These are phyloP conservation scores for Bombus polaris DNA, from an alignment of 1,140 invertebrate species.

Conservation along the genomic window DNA sequence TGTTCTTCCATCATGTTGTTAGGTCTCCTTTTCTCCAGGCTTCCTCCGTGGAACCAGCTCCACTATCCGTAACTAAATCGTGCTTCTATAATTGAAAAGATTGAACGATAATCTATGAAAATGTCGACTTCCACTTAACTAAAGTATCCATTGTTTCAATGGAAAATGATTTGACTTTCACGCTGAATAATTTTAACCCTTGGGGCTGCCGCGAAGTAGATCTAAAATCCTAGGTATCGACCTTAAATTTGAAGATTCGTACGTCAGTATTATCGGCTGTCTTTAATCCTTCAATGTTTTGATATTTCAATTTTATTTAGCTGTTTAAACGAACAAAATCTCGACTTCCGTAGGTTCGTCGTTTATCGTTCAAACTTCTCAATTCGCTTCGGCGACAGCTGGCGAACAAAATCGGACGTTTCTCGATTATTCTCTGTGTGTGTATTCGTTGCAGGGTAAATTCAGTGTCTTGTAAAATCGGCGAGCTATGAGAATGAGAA, in stretches of 20 bases:
- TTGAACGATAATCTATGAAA: not conserved
- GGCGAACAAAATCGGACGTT: not conserved
- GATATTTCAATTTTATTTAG: no score
- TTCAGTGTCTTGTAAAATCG: slow-evolving; percentile 44
- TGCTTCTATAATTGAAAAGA: not conserved
- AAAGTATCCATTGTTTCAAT: no score
- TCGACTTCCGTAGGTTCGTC: no score
- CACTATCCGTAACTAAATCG: not conserved
- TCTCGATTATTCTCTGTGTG: slow-evolving; percentile 12
- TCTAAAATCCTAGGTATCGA: no score
- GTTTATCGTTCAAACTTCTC: not conserved
- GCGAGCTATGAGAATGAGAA: not conserved
- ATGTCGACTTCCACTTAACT: not conserved
- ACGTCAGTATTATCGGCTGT: no score
- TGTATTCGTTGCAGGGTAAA: slow-evolving; percentile 47
- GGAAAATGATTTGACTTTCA: no score
- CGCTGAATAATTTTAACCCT: no score
- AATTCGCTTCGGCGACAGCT: not conserved
- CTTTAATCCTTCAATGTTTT: no score
- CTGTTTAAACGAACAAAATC: not conserved
- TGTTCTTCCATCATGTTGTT: slow-evolving; percentile 24
- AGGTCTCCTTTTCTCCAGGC: not conserved
- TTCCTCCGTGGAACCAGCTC: not conserved
- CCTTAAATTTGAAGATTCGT: no score
- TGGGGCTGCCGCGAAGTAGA: no score